Conservation (phyloP, 2,113 vertebrate species). For the Ophthalmotilapia sp. region DNA sequence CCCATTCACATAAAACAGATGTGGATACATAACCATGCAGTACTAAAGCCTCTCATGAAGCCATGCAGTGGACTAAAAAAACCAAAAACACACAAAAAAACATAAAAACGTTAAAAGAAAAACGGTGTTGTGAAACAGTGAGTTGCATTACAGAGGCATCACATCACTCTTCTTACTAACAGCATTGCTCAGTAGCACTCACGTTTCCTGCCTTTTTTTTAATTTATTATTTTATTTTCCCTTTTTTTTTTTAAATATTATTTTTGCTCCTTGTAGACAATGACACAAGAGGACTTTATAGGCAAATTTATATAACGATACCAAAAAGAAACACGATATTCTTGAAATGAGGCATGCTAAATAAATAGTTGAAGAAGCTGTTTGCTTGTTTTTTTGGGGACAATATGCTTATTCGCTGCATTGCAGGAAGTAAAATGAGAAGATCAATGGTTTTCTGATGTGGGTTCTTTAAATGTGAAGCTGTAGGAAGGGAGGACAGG, state of each 20-base stretch:
- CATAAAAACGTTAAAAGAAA: background rate
- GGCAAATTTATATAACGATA: conserved; percentile 21
- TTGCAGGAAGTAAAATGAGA: background rate
- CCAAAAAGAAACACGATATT: conserved; percentile 37
- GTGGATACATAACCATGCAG: conserved; percentile 15
- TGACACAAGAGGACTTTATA: conserved; percentile 26
- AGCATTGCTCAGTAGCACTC: conserved; percentile 40
- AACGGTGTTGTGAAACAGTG: background rate
- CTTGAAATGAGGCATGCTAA: conserved; percentile 55
- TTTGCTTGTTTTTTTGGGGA: background rate
- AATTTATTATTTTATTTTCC: background rate
- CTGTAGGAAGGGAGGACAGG: background rate
- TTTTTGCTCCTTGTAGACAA: conserved; percentile 43
- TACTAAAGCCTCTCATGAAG: background rate
- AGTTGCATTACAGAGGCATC: conserved; percentile 19
- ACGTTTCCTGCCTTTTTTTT: background rate
- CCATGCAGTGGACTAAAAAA: conserved; percentile 17
- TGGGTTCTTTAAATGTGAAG: background rate
- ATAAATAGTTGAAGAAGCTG: background rate
- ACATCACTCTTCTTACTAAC: conserved; percentile 45
- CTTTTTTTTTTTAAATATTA: background rate
- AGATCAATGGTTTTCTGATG: background rate
- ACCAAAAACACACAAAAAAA: background rate
- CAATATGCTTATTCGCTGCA: background rate
- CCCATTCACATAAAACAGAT: background rate